Conservation (phyloP, 2,888 invertebrate genomes). For the Microctonus brassicae region DNA sequence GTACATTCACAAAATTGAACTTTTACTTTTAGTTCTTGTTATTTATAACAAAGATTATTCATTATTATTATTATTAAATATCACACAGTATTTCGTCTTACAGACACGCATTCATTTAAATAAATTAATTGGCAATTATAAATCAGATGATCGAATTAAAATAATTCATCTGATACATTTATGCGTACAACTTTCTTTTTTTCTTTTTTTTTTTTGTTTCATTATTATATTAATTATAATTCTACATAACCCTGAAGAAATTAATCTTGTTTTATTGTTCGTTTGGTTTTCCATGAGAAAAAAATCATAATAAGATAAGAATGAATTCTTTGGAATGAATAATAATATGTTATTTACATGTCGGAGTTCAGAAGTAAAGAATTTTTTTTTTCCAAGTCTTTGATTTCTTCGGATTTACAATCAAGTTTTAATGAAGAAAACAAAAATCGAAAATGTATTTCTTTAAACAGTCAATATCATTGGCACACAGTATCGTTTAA, state of each 20-base stretch:
- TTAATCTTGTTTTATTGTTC: background rate
- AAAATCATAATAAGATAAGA: background rate
- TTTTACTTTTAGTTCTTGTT: background rate
- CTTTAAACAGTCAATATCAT: background rate
- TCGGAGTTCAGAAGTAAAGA: background rate
- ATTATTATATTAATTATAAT: background rate
- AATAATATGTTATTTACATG: background rate
- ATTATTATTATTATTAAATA: slow-evolving; percentile 59
- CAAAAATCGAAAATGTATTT: background rate
- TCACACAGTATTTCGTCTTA: slow-evolving; percentile 55
- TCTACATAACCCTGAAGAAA: background rate
- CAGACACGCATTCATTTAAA: background rate
- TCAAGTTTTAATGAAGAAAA: background rate
- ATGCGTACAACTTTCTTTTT: background rate
- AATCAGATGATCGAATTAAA: background rate
- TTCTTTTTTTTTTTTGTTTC: background rate
- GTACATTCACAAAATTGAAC: slow-evolving; percentile 42
- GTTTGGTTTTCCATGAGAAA: background rate
- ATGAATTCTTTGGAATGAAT: slow-evolving; percentile 11
- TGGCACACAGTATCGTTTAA: background rate
- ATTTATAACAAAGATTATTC: slow-evolving; percentile 36
- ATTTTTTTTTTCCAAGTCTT: background rate
- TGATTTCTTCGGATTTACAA: background rate
- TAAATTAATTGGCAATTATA: slow-evolving; percentile 7
- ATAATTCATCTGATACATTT: background rate